phyloP scores from a whole-genome alignment of 2,113 vertebrate genomes.

The Pygoscelis antarcticus region DNA sequence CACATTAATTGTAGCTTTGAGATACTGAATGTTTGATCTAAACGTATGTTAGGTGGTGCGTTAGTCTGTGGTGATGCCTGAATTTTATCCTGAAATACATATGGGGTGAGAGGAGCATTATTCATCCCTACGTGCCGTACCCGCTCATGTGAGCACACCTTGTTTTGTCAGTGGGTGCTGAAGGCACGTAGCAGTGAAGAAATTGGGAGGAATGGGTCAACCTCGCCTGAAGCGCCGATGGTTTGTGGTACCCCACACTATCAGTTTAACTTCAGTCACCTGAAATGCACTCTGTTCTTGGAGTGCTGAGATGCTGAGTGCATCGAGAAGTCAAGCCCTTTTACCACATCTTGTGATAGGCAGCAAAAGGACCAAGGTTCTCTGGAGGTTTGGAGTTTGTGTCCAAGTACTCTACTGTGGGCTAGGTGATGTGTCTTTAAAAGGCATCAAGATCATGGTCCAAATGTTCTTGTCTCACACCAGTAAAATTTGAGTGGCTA shows the following conservation, averaged over 20 bases:
- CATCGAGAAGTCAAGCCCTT: neutral
- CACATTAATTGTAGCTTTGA: constrained; percentile 2
- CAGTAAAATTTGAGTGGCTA: neutral
- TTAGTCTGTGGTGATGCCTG: neutral
- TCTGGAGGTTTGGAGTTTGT: neutral
- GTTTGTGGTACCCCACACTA: neutral
- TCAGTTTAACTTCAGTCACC: neutral
- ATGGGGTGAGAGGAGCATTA: neutral
- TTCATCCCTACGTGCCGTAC: neutral
- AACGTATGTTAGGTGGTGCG: neutral
- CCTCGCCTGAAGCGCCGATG: neutral
- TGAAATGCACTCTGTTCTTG: neutral
- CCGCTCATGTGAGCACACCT: neutral
- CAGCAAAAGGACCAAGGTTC: neutral
- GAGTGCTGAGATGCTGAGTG: neutral
- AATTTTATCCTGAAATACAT: neutral
- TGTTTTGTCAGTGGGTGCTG: neutral
- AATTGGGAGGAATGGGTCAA: neutral
- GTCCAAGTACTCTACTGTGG: neutral
- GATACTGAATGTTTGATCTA: neutral
- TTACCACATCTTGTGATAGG: neutral
- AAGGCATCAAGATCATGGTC: neutral
- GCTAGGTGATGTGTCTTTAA: neutral
- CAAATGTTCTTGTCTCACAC: neutral
- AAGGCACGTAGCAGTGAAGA: neutral